Evolutionary conservation across 1,140 invertebrate genomes (phyloP), one percentile per base, ranked within the genome.

Genomic region (Leptopilina clavipes): DNA sequence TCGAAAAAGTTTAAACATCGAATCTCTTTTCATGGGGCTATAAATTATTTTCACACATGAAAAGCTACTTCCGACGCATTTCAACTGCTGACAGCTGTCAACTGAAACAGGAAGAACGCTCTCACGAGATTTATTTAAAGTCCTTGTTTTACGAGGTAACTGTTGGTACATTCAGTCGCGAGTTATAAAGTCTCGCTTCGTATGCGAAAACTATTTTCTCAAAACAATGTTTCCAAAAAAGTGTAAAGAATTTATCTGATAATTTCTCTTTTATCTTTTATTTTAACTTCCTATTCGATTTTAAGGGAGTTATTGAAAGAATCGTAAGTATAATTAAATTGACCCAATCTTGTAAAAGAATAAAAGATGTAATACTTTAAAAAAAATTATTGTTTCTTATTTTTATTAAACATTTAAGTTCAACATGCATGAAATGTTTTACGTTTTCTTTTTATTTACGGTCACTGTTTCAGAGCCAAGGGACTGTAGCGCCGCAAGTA

Each of bases 91-190:
- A 86, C 83, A 85, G 81, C 81, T 86, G 85, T 85, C 86, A 87
- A 84, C 79, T 73, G 73, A 77, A 85, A 84, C 77, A 80, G 86
- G 83, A 85, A 84, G 78, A 76, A 73, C 74, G 74, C 82, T 84
- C 82, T 81, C 85, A 76, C 76, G 80, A 82, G 83, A 86, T 87
- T 86, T 86, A 87, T 87, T 86, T 85, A 80, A 81, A 81, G 59
- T 65, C 25, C 59, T 65, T 65, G 59, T 65, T 65, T 65, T 65
- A 65, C 31, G 54, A 75, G 73, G 37, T 43, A 56, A 65, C 37
- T 19, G 18, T 22, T 45, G 40, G 54, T 73, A 52, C n/a, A 65
- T 65, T 65, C 25, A 31, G 25, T 65, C 59, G 19, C 17, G 19
- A 22, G 19, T 65, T 65, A 65, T 65, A 31, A 65, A 65, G 25